A percentile compares a stretch with the other conserved stretches of the same genome.
Conservation (phyloP, 1,140 invertebrate genomes). For the Aporrectodea caliginosa region DNA sequence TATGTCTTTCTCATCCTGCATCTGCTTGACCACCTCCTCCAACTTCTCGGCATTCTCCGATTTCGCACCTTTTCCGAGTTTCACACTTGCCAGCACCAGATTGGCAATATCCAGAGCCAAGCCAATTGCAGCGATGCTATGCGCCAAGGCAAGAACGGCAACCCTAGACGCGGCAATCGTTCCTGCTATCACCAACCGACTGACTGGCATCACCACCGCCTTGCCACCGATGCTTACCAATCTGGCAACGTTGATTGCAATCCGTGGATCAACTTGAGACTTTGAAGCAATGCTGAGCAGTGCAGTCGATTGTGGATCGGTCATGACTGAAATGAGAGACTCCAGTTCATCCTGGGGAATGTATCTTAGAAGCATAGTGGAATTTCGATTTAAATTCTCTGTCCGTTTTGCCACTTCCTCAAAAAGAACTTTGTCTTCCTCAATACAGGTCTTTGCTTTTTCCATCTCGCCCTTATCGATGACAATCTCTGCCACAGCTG, state of each 20-base stretch:
- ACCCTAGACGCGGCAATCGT: background rate
- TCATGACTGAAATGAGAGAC: background rate
- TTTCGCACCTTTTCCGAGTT: background rate
- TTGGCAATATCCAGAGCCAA: background rate
- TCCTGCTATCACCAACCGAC: background rate
- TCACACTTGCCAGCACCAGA: background rate
- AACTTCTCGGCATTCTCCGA: slow-evolving; percentile 31
- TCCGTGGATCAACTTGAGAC: background rate
- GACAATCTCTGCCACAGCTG: background rate
- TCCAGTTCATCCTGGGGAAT: background rate
- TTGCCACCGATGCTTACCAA: background rate
- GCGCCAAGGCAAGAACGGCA: background rate
- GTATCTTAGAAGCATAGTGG: background rate
- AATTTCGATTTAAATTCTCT: background rate
- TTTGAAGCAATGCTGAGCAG: background rate
- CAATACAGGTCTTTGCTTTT: background rate
- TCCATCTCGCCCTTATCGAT: background rate
- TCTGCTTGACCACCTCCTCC: slow-evolving; percentile 24
- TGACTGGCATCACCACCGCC: background rate
- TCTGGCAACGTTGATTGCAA: background rate
- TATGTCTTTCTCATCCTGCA: slow-evolving; percentile 26
- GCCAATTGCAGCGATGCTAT: background rate
- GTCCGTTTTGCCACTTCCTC: background rate
- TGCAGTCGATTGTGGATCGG: background rate
- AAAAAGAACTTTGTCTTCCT: background rate